Evolutionary conservation across 64 coral and sea anemone genomes (phyloP), one percentile per base, ranked within the genome.

Genomic region (Cladopsammia gracilis): DNA sequence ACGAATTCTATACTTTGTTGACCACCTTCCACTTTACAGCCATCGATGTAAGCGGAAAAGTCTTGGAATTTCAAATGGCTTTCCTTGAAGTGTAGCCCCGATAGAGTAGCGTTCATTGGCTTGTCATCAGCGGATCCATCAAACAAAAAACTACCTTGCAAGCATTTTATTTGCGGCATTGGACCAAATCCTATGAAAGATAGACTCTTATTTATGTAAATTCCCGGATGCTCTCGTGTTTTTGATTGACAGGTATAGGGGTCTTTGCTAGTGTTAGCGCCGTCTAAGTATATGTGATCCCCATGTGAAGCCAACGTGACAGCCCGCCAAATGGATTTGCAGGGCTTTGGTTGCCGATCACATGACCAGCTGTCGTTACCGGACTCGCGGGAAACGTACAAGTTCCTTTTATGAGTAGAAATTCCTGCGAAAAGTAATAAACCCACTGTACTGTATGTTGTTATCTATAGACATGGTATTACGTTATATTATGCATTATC

Each of bases 241-340:
- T 16, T 42, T 48, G 77, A 64, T 67, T 48, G 65, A 47, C 93
- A 90, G 69, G 58, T 48, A 71, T 90, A 95, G 34, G 93, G 93
- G 48, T 83, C 59, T 24, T 74, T 51, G 52, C 43, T 19, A 50
- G 93, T 90, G 57, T 49, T 71, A 19, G 56, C 85, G 50, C 93
- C 93, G 25, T 95, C 70, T 18, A 95, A 50, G 22, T 90, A 73
- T 73, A 95, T 83, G 13, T 62, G 24, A 68, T 76, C 24, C 3
- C 68, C 57, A 43, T 12, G 8, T 59, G 68, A 49, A 8, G 87
- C 93, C 20, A 73, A 48, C 48, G 46, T 34, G 16, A 95, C 87
- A 20, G 85, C 93, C 9, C 56, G 16, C 57, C 77, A 95, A 71
- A 95, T 95, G 7, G 78, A 75, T 75, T 84, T 70, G 67, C 93